Evolutionary conservation across 2,113 vertebrate genomes (phyloP).

Genomic region (Sinocyclocheilus anophthalmus): DNA sequence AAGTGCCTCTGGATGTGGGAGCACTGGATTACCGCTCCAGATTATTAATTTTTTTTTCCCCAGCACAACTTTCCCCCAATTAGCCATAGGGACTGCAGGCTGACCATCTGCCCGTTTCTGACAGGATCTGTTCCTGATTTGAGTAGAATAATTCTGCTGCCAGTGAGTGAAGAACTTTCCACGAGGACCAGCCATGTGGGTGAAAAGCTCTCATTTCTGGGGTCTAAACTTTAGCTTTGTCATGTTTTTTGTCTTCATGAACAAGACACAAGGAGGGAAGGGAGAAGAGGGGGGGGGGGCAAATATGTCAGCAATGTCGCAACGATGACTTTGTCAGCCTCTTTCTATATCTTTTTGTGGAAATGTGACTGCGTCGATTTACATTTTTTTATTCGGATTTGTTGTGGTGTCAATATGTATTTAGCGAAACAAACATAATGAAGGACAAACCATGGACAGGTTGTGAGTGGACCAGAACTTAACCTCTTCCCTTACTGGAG

Average conservation of each 20-base stretch:
- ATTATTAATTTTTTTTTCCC: constrained; percentile 55
- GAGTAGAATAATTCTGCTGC: constrained; percentile 1
- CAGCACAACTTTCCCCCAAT: constrained; percentile 25
- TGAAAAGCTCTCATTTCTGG: constrained; percentile 25
- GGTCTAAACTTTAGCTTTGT: constrained; percentile 60
- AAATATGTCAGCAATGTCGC: constrained; percentile 46
- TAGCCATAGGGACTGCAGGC: constrained; percentile 22
- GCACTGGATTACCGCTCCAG: constrained; percentile 70
- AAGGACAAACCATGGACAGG: constrained; percentile 44
- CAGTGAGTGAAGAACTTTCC: constrained; percentile 48
- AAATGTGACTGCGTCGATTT: constrained; percentile 34
- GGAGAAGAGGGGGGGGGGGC: constrained; percentile 34
- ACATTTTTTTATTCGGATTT: constrained; percentile 35
- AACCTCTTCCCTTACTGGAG: constrained; percentile 48
- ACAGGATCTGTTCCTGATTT: constrained; percentile 40
- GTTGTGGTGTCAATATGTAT: constrained; percentile 41
- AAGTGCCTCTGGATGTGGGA: constrained; percentile 72
- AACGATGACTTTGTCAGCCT: constrained; percentile 41
- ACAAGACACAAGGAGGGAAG: constrained; percentile 65
- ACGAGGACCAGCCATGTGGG: not conserved
- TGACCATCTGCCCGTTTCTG: constrained; percentile 36
- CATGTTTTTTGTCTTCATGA: constrained; percentile 54
- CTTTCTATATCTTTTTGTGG: constrained; percentile 32
- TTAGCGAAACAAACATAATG: constrained; percentile 37
- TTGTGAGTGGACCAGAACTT: constrained; percentile 51